phyloP scores from a whole-genome alignment of 2,113 vertebrate species.

The Ictalurus punctatus region DNA sequence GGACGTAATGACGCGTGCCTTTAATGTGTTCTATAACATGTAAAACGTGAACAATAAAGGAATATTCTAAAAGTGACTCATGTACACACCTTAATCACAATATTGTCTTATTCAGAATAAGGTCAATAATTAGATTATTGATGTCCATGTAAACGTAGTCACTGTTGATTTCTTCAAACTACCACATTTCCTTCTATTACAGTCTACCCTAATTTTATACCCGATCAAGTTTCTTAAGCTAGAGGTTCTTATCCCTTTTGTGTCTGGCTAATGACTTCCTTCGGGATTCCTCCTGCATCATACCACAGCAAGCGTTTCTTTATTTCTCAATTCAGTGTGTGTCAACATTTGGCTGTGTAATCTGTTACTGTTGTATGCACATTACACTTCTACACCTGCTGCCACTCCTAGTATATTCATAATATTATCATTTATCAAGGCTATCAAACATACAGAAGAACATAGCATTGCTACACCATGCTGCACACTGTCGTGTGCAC shows the following conservation, averaged over 20 bases:
- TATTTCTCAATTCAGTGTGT: neutral
- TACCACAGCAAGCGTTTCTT: neutral
- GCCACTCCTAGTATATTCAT: neutral
- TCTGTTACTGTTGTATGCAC: neutral
- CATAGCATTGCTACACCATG: neutral
- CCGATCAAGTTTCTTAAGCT: neutral
- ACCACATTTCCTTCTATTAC: neutral
- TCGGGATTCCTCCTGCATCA: neutral
- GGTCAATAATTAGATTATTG: too few species aligned
- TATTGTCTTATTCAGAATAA: too few species aligned
- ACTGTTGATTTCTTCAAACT: neutral
- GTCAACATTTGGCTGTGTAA: neutral
- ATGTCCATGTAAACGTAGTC: too few species aligned
- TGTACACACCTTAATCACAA: too few species aligned
- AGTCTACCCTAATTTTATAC: neutral
- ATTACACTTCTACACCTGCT: neutral
- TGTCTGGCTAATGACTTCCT: neutral
- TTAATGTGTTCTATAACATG: too few species aligned
- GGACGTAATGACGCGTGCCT: too few species aligned
- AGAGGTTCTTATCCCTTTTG: neutral
- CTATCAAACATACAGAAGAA: neutral
- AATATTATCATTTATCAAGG: neutral
- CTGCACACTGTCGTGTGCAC: neutral
- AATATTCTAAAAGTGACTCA: too few species aligned
- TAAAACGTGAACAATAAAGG: too few species aligned